Evolutionary conservation across 2,797 vertebrate species (phyloP), one percentile per base, ranked within the genome.

Genomic region (Zonotrichia albicollis): DNA sequence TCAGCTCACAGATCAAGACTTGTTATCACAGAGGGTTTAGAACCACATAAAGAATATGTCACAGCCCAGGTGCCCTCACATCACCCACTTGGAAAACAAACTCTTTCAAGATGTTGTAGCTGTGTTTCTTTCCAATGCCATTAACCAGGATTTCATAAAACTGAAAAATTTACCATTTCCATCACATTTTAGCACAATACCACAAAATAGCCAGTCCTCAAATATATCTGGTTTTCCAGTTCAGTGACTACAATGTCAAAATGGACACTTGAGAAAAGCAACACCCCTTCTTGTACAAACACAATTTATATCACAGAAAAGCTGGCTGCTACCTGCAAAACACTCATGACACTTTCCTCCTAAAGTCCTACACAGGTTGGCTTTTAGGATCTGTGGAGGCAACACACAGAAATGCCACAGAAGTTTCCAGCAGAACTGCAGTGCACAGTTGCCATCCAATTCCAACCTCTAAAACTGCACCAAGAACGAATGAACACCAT

Each of bases 401-500:
- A 90, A 42, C 1, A 0, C 3, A 5, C 38, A 51, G 5, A 38
- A 60, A 4, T 34, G 38, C 17, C 43, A 36, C 14, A 48, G 38
- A 54, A 36, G 20, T 17, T 85, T 15, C 6, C 73, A 53, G 21
- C 19, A 65, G 43, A 75, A 51, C 1, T 45, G 6, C 10, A 72
- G 8, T 2, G 38, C 38, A 38, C 3, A 14, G 5, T 36, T 87
- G 11, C 13, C 12, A 43, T 8, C 7, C 54, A n/a, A 10, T 29
- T 86, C 42, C 36, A 21, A 8, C 2, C 15, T 20, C 36, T 67
- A n/a, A 15, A 61, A 38, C 32, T 13, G 10, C 8, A 43, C 5
- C 40, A 55, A 70, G 5, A 16, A 68, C 29, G 5, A 61, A 0
- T 16, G 25, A 89, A 23, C 25, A 45, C 5, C 0, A 0, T 6